Percentiles rank a stretch among this genome's conserved stretches.
These are phyloP conservation scores for Tangachromis dhanisi DNA, from an alignment of 2,113 vertebrate species.

Conservation along the genomic window DNA sequence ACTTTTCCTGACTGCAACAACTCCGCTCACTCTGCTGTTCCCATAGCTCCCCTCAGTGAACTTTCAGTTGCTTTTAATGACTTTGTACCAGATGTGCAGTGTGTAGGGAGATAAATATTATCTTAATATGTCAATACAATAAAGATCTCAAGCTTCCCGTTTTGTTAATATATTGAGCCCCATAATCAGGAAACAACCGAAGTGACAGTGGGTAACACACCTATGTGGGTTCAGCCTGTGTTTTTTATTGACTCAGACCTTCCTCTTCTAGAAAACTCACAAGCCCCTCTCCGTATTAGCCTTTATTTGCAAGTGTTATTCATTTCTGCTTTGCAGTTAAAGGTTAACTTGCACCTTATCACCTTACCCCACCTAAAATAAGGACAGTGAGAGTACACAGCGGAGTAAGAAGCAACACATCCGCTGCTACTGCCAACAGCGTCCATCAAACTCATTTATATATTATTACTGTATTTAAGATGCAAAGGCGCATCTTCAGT, in stretches of 20 bases:
- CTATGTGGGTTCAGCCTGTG: neutral
- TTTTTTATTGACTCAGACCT: neutral
- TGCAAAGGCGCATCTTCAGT: neutral
- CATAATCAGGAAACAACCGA: neutral
- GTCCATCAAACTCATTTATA: neutral
- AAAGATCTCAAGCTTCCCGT: neutral
- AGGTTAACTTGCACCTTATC: slow-evolving; percentile 31
- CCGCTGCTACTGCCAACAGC: neutral
- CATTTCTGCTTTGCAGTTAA: slow-evolving; percentile 30
- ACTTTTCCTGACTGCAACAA: slow-evolving; percentile 49
- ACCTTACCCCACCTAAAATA: neutral
- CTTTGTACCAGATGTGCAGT: neutral
- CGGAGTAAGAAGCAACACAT: neutral
- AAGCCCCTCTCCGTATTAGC: neutral
- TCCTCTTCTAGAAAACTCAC: neutral
- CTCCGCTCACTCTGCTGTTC: neutral
- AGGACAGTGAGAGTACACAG: neutral
- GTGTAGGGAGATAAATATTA: neutral
- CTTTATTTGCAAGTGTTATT: neutral
- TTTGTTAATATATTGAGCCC: slow-evolving; percentile 20
- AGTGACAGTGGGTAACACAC: neutral
- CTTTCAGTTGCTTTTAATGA: slow-evolving; percentile 4
- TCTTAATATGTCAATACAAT: neutral
- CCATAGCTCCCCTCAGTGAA: neutral
- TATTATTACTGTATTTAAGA: neutral